A percentile compares a stretch with the other conserved stretches of the same genome.
phyloP scores from a whole-genome alignment of 2,797 vertebrate species.

The Scolopax bukidnonensis region DNA sequence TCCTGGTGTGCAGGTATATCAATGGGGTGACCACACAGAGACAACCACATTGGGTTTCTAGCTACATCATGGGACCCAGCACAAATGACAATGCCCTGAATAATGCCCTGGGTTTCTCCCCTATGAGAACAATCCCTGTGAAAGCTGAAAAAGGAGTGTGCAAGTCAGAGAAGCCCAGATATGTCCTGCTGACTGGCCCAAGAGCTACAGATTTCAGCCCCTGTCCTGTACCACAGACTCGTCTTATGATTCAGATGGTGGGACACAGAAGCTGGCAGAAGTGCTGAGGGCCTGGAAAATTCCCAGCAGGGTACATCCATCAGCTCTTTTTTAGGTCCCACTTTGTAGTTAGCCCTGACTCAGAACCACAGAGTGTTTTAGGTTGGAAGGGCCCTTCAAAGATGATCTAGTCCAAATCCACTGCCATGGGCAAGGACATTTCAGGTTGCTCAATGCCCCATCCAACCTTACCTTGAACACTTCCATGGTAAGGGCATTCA shows the following conservation, averaged over 20 bases:
- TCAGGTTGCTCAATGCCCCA: neutral
- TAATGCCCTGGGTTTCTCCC: neutral
- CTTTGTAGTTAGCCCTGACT: neutral
- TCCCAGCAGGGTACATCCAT: rapidly evolving
- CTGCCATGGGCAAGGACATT: neutral
- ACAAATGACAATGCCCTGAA: neutral
- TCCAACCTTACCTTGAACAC: neutral
- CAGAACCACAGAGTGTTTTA: neutral
- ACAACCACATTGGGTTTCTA: neutral
- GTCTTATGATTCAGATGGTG: neutral
- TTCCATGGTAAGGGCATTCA: neutral
- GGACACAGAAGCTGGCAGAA: neutral
- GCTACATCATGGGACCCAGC: rapidly evolving
- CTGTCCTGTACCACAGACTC: neutral
- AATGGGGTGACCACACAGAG: neutral
- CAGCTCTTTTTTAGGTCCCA: neutral
- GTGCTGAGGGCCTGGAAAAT: neutral
- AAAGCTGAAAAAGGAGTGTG: neutral
- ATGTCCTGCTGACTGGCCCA: neutral
- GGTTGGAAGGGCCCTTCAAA: neutral
- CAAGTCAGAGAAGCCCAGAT: neutral
- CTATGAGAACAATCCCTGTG: neutral
- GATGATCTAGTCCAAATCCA: rapidly evolving
- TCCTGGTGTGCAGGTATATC: neutral
- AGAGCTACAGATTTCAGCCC: neutral